Conservation (phyloP, 2,888 invertebrate species). For the Marasmarcha lunaedactyla region DNA sequence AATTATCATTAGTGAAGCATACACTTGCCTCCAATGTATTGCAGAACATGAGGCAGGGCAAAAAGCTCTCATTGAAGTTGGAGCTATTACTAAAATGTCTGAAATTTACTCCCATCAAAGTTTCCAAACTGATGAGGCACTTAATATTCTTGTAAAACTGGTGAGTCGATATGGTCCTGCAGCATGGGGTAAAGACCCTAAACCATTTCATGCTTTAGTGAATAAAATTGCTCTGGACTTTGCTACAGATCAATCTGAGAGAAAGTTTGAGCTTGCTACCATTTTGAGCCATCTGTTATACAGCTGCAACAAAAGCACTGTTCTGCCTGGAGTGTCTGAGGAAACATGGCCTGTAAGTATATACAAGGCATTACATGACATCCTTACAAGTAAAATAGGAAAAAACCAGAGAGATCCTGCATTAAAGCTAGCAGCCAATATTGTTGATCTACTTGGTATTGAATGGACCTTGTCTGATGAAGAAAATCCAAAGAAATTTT, state of each 20-base stretch:
- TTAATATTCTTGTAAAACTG: conserved; percentile 82
- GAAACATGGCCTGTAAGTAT: conserved; percentile 87
- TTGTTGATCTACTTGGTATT: conserved; percentile 84
- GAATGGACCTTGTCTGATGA: conserved; percentile 87
- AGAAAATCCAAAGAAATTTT: conserved; percentile 84
- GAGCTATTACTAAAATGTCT: conserved; percentile 84
- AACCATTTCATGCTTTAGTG: conserved; percentile 83
- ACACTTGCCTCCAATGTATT: conserved; percentile 84
- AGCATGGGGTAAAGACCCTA: conserved; percentile 84
- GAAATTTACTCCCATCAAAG: conserved; percentile 89
- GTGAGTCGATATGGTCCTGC: conserved; percentile 78
- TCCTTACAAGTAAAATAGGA: conserved; percentile 87
- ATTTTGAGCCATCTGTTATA: conserved; percentile 80
- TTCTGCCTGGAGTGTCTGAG: conserved; percentile 73
- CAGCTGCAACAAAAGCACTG: conserved; percentile 77
- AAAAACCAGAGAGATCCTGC: conserved; percentile 92
- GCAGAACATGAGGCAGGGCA: conserved; percentile 84
- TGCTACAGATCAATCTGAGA: conserved; percentile 87
- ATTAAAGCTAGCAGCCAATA: conserved; percentile 82
- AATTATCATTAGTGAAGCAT: conserved; percentile 88
- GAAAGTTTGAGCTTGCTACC: conserved; percentile 90
- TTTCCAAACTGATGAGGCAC: conserved; percentile 90
- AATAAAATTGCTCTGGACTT: conserved; percentile 89
- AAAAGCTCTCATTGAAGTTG: conserved; percentile 81
- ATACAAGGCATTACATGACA: conserved; percentile 85